Base-by-base conservation (phyloP, 2,113 vertebrate genomes). In the Notechis scutatus region DNA sequence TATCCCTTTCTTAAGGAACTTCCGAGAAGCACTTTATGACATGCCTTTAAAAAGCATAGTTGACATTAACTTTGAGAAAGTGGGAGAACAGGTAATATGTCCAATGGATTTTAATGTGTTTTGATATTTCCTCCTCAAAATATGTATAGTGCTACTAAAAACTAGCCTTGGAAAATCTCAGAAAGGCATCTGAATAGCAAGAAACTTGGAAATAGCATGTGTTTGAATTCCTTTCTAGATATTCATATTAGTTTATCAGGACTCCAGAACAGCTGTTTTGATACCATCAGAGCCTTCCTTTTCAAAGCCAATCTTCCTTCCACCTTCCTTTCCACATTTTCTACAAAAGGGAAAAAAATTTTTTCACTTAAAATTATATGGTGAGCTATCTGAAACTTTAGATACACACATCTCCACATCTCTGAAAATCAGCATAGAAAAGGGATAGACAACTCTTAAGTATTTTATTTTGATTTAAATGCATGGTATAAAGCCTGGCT, bases 1-100 rank as follows among this genome's bases (percentile, higher is more conserved):
- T 39, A 95, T 81, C 90, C 55, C 64, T 94, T 93, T 85, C 89
- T 95, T 90, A 90, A 92, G 94, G 55, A 85, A 93, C 92, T 91
- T 86, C 92, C 91, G 50, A 50, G 59, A 4, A 57, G 47, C 0
- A 0, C 69, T 59, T n/a, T n/a, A 69, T 88, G 89, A 34, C 0
- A 0, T n/a, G 94, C 87, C 34, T 89, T 96, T 96, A 91, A 94
- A 52, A 95, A 94, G 88, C 39, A n/a, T 93, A 45, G 74, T 95
- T 94, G 91, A 10, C 74, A 93, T 94, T 92, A 52, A 85, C 74
- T 90, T 10, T 94, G 88, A 94, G 93, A 91, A 86, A 91, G 64
- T 54, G 26, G 85, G 74, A n/a, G 47, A 57, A 90, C 91, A 57
- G 94, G 90, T 94, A 90, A 93, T 96, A 93, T 57, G 23, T 56